Evolutionary conservation across 1,140 invertebrate species (phyloP).

Genomic region (Eufriesea mexicana): DNA sequence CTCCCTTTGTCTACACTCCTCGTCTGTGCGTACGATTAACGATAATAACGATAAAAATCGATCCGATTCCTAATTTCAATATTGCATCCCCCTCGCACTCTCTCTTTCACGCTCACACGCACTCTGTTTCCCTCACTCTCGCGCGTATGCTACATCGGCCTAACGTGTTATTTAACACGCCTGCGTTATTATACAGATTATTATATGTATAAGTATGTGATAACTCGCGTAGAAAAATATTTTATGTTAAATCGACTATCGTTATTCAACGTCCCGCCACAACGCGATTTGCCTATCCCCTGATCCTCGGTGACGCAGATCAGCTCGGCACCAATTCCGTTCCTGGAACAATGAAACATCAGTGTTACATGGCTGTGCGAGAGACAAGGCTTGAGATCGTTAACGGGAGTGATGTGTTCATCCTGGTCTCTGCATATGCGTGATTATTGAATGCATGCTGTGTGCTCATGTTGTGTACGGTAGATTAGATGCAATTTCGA

Average conservation of each 20-base stretch:
- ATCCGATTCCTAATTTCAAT: no score
- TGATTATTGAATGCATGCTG: no score
- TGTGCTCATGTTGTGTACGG: no score
- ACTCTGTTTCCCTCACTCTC: no score
- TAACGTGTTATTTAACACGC: neutral
- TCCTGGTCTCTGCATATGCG: no score
- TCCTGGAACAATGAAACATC: conserved; percentile 72
- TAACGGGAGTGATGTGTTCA: neutral
- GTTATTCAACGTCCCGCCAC: conserved; percentile 38
- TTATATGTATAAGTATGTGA: conserved; percentile 38
- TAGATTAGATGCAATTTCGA: no score
- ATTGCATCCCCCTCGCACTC: no score
- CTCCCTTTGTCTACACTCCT: no score
- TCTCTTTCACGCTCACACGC: no score
- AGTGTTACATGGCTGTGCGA: no score
- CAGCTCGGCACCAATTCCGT: conserved; percentile 80
- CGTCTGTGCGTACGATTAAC: conserved; percentile 14
- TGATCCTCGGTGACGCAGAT: conserved; percentile 59
- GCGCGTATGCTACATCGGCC: neutral
- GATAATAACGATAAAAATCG: conserved; percentile 7
- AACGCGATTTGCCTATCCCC: conserved; percentile 59
- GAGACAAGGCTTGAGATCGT: neutral
- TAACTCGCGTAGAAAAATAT: conserved; percentile 67
- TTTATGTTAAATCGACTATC: conserved; percentile 60
- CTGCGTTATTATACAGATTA: conserved; percentile 25